These are phyloP conservation scores for Hydrolagus colliei DNA, from an alignment of 2,797 vertebrate genomes.

Conservation along the genomic window DNA sequence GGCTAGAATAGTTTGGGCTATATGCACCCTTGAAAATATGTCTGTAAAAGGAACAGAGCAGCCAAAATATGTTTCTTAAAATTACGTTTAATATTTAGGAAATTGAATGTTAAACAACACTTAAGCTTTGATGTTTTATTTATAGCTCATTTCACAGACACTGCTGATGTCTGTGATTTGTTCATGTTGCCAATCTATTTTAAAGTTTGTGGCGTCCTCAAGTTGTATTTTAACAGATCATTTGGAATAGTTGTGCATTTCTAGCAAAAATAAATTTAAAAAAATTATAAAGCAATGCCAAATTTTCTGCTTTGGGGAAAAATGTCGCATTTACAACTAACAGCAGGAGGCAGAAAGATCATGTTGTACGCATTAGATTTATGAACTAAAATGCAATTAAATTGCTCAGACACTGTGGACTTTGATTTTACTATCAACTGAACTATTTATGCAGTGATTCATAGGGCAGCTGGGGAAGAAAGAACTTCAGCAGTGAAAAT, in stretches of 20 bases:
- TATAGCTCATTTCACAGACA: conserved; percentile 11
- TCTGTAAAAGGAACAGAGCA: background rate
- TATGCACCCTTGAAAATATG: background rate
- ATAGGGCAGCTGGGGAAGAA: background rate
- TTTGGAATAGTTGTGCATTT: conserved; percentile 24
- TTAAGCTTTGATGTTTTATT: background rate
- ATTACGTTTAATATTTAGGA: conserved; percentile 10
- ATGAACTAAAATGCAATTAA: conserved; percentile 30
- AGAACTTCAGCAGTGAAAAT: background rate
- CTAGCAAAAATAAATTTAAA: conserved; percentile 18
- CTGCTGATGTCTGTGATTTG: conserved; percentile 19
- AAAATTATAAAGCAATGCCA: conserved; percentile 8
- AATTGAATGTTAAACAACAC: background rate
- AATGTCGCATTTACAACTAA: conserved; percentile 25
- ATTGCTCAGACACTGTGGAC: conserved; percentile 9
- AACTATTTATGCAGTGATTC: conserved; percentile 25
- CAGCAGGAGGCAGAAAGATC: conserved; percentile 20
- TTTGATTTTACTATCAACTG: conserved; percentile 30
- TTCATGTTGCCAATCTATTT: conserved; percentile 27
- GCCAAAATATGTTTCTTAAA: conserved; percentile 11
- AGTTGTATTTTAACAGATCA: conserved; percentile 14
- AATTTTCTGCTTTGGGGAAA: conserved; percentile 1
- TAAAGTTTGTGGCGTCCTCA: conserved; percentile 30
- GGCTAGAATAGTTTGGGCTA: conserved; percentile 5
- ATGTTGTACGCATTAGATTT: conserved; percentile 6